These are phyloP conservation scores for Herpailurus yagouaroundi DNA, from an alignment of 2,113 vertebrate genomes.

Conservation along the genomic window DNA sequence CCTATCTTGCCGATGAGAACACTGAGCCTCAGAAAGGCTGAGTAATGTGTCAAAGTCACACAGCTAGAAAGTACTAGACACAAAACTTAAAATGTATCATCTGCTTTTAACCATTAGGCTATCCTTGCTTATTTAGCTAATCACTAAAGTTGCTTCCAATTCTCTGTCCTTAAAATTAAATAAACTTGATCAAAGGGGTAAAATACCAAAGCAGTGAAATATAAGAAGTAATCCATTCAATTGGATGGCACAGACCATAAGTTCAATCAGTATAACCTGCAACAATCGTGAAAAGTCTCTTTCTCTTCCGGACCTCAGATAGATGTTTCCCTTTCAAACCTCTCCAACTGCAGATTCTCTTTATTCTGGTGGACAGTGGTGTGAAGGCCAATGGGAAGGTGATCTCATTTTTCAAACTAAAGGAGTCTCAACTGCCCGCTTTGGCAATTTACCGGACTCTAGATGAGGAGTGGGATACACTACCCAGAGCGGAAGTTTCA, in stretches of 20 bases:
- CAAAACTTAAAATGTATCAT: background rate
- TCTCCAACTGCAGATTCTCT: conserved; percentile 90
- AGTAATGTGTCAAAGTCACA: conserved; percentile 18
- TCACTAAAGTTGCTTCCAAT: background rate
- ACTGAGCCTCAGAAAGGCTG: conserved; percentile 22
- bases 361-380: conserved; percentile 91
- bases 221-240: background rate
- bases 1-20: background rate
- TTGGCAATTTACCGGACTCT: conserved; percentile 88
- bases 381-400: conserved; percentile 86
- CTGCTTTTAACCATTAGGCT: background rate
- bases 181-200: background rate
- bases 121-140: background rate
- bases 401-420: conserved; percentile 91
- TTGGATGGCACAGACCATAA: background rate
- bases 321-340: conserved; percentile 40
- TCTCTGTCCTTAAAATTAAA: background rate
- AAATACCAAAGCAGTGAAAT: conserved; percentile 35
- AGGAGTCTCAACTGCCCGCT: conserved; percentile 90
- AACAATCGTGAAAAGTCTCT: background rate
- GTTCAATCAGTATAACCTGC: background rate
- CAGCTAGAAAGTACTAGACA: background rate
- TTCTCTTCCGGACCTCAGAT: background rate
- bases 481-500: conserved; percentile 86
- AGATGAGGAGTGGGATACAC: conserved; percentile 89